Evolutionary conservation across 1,140 invertebrate genomes (phyloP).

Genomic region (Drosophila chauvacae): DNA sequence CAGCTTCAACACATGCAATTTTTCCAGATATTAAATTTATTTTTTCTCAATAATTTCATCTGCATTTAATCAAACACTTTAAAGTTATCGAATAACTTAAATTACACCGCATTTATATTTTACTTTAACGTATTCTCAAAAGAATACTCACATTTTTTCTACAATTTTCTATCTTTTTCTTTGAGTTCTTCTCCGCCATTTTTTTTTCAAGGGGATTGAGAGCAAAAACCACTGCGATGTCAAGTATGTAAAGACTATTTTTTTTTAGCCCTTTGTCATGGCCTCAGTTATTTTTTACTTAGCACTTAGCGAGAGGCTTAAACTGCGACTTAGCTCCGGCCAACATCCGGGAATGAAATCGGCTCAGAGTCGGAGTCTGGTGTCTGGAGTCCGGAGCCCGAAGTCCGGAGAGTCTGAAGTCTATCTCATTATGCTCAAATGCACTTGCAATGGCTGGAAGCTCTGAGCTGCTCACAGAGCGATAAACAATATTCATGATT

Average conservation of each 20-base stretch:
- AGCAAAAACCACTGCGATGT: constrained; percentile 4
- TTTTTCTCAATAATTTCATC: background rate
- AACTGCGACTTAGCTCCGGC: constrained; percentile 27
- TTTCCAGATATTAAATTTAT: background rate
- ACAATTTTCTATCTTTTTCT: background rate
- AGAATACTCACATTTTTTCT: background rate
- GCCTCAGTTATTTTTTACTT: constrained; percentile 49
- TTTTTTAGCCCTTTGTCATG: constrained; percentile 27
- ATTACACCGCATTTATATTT: background rate
- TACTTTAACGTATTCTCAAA: background rate
- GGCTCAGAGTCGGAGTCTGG: constrained; percentile 7
- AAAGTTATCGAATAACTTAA: background rate
- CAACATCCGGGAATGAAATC: constrained; percentile 11
- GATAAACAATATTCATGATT: constrained; percentile 65
- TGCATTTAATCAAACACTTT: background rate
- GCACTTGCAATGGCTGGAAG: constrained; percentile 36
- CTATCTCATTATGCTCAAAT: constrained; percentile 61
- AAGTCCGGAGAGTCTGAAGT: constrained; percentile 14
- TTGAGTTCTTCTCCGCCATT: background rate
- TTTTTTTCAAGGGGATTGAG: background rate
- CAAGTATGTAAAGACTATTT: constrained; percentile 27
- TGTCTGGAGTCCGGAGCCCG: background rate
- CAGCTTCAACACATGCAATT: background rate
- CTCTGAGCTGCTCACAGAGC: constrained; percentile 45
- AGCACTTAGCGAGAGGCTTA: constrained; percentile 44